Conservation (phyloP, 2,113 vertebrate genomes). For the Salvelinus namaycush region DNA sequence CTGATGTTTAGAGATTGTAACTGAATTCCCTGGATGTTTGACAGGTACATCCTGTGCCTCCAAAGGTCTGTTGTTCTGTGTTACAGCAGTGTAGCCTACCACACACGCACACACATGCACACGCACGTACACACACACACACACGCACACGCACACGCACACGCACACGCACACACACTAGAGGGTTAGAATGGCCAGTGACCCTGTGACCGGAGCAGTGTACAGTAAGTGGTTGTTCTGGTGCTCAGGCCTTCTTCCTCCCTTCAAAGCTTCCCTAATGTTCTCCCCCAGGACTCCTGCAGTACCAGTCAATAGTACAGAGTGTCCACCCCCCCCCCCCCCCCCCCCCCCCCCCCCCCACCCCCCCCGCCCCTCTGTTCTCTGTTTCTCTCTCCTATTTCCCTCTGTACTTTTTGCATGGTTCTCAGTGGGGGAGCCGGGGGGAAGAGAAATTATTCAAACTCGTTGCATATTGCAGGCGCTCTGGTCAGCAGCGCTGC, state of each 20-base stretch:
- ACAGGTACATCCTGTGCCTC: constrained; percentile 3
- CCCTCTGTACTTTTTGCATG: constrained; percentile 34
- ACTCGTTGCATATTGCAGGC: constrained; percentile 77
- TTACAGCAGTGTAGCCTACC: constrained; percentile 4
- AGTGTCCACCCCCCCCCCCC: constrained; percentile 18
- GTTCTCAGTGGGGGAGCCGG: constrained; percentile 59
- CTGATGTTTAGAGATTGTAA: neutral
- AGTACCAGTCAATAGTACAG: constrained; percentile 18
- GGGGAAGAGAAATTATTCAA: constrained; percentile 73
- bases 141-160: neutral
- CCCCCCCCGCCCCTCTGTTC: constrained; percentile 23
- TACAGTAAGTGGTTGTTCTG: constrained; percentile 55
- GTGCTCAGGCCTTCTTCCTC: constrained; percentile 48
- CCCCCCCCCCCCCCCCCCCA: too few relatives aligned
- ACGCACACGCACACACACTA: too few relatives aligned
- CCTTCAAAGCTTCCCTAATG: constrained; percentile 63
- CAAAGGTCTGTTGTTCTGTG: constrained; percentile 4
- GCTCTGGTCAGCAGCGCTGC: constrained; percentile 67
- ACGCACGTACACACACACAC: neutral
- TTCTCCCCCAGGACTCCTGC: constrained; percentile 34
- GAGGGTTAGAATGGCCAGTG: constrained; percentile 44
- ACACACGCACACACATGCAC: neutral
- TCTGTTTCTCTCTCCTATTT: constrained; percentile 21
- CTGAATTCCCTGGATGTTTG: constrained; percentile 6
- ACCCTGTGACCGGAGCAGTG: constrained; percentile 53